These are phyloP conservation scores for Calliopum simillimum DNA, from an alignment of 2,888 invertebrate species.

Conservation along the genomic window DNA sequence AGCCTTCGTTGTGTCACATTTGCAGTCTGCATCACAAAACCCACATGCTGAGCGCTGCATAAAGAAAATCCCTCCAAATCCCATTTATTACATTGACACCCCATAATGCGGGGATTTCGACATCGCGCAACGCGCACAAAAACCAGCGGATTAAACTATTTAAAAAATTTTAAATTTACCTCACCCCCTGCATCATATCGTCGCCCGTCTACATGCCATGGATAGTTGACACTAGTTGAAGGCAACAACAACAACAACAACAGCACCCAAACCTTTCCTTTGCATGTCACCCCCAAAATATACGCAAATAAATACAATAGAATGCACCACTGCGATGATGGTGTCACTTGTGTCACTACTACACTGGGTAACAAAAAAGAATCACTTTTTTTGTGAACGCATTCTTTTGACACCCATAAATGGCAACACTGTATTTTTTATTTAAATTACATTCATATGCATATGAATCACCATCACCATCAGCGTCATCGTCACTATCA, in stretches of 20 bases:
- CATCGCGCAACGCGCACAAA: conserved; percentile 59
- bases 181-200: background rate
- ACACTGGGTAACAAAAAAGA: conserved; percentile 7
- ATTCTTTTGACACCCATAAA: conserved; percentile 18
- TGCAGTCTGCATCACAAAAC: no score
- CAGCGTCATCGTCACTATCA: background rate
- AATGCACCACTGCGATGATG: background rate
- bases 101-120: conserved; percentile 48
- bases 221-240: conserved; percentile 8
- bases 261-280: no score
- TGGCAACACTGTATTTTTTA: conserved; percentile 16
- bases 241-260: background rate
- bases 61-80: conserved; percentile 16
- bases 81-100: conserved; percentile 48
- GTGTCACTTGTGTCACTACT: background rate
- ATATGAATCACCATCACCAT: conserved; percentile 27
- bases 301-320: background rate
- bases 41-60: conserved; percentile 18
- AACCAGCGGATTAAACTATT: conserved; percentile 64
- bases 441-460: conserved; percentile 22
- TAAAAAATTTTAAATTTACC: conserved; percentile 56
- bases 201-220: background rate
- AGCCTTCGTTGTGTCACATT: no score
- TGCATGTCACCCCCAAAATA: background rate
- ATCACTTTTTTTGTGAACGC: background rate